Evolutionary conservation across 64 coral and sea anemone genomes (phyloP).

Genomic region (Acropora tenuis): DNA sequence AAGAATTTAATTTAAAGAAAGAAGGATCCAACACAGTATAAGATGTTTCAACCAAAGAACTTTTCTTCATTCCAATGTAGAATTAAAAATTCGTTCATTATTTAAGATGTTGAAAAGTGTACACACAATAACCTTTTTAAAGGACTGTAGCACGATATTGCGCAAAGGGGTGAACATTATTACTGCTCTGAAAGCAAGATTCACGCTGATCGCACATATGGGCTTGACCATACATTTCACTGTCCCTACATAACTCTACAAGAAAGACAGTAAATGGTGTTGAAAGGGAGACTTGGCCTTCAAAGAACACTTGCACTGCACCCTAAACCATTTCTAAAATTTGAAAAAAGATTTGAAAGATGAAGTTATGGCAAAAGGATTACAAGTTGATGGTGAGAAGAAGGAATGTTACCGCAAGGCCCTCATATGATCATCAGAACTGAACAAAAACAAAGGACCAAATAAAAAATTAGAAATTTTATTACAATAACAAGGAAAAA

Average conservation of each 20-base stretch:
- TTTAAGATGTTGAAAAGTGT: no score
- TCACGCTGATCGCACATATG: not conserved
- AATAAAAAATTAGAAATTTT: no score
- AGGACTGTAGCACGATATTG: no score
- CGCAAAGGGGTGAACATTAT: conserved; percentile 10
- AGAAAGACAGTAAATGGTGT: conserved; percentile 20
- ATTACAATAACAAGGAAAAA: no score
- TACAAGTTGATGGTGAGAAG: not conserved
- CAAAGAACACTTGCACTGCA: not conserved
- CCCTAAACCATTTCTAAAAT: not conserved
- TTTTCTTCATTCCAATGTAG: no score
- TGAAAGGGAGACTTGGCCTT: not conserved
- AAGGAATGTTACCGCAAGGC: not conserved
- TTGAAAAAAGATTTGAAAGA: conserved; percentile 5
- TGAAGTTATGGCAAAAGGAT: conserved; percentile 6
- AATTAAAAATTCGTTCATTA: no score
- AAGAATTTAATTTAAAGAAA: no score
- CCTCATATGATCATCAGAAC: not conserved
- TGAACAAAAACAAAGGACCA: no score
- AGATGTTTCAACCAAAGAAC: no score
- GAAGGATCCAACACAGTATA: no score
- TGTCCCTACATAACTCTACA: not conserved
- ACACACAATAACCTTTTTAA: no score
- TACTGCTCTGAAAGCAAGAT: conserved; percentile 13
- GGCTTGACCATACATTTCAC: not conserved